Conservation (phyloP, 1,140 invertebrate genomes). For the Drosophila varians region DNA sequence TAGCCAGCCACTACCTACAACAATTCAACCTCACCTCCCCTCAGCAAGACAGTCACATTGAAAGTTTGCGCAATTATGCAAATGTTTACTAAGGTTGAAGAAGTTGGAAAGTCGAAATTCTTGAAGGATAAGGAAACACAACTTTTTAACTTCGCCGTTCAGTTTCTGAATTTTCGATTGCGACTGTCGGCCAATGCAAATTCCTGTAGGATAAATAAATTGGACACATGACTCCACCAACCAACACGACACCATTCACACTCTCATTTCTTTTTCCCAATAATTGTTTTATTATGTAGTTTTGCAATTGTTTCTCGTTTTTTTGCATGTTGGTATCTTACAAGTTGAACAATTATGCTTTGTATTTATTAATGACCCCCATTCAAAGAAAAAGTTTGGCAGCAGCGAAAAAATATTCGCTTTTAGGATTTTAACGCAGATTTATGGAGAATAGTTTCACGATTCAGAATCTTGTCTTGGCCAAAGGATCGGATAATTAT, state of each 20-base stretch:
- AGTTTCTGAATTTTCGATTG: conserved; percentile 12
- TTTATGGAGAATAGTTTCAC: too few relatives aligned
- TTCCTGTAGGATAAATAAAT: conserved; percentile 46
- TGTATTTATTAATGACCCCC: too few relatives aligned
- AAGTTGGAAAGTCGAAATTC: conserved; percentile 20
- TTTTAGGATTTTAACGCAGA: too few relatives aligned
- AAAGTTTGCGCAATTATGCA: conserved; percentile 44
- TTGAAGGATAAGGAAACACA: conserved; percentile 13
- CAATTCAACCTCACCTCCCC: neutral
- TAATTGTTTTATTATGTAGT: conserved; percentile 33
- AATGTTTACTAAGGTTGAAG: conserved; percentile 35
- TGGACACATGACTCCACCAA: conserved; percentile 26
- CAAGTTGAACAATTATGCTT: neutral
- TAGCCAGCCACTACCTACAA: conserved; percentile 6
- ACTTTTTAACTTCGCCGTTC: conserved; percentile 22
- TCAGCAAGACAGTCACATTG: neutral
- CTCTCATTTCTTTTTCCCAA: conserved; percentile 5
- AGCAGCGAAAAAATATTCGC: too few relatives aligned
- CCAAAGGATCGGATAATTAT: too few relatives aligned
- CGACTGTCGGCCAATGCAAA: conserved; percentile 20
- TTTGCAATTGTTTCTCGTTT: conserved; percentile 26
- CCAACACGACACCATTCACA: conserved; percentile 21
- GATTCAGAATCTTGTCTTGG: too few relatives aligned
- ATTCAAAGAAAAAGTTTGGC: too few relatives aligned
- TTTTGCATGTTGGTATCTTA: conserved; percentile 19